Base-by-base conservation (phyloP, 2,113 vertebrate species). In the Erythrocebus patas region DNA sequence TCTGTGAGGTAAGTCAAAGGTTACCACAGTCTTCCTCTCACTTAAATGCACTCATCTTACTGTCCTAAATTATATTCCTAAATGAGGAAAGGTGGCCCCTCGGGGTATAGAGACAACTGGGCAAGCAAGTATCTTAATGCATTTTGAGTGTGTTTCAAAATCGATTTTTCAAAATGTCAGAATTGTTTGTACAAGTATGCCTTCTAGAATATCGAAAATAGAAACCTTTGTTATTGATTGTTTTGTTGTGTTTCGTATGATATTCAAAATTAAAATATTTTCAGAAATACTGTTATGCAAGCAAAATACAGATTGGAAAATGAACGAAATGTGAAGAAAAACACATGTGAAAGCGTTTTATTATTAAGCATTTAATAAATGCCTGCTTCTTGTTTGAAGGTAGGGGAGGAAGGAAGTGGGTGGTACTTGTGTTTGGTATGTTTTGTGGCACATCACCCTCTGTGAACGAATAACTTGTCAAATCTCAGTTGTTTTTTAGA, bases 1-100 rank as follows among this genome's bases (percentile, higher is more conserved):
- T 99, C 98, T 99, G 98, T 97, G 99, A 99, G 99, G 99, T 99
- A 99, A 97, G 99, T 98, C 55, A 52, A n/a, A 82, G 13, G 17
- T 45, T 11, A 18, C 48, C n/a, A 10, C 0, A 11, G 59, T 86
- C 82, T 76, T 90, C 79, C 81, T 92, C 22, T 80, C 83, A 2
- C 38, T 96, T 35, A 0, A 10, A 9, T 23, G 9, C 1, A 2
- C 43, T 23, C 52, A 1, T 55, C 3, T 8, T 43, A 1, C n/a
- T 68, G 2, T 89, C 17, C 75, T 78, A n/a, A 92, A 13, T 70
- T 72, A 16, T 61, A 38, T 40, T 61, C 35, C 40, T 45, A 80
- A 12, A 7, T 55, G 30, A 16, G 52, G 79, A 89, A 81, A 55
- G 30, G n/a, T 70, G 57, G n/a, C 8, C 9, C 48, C 8, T 2